A percentile compares a stretch with the other conserved stretches of the same genome.
phyloP scores from a whole-genome alignment of 2,888 invertebrate species.

The Coleophora deauratella region DNA sequence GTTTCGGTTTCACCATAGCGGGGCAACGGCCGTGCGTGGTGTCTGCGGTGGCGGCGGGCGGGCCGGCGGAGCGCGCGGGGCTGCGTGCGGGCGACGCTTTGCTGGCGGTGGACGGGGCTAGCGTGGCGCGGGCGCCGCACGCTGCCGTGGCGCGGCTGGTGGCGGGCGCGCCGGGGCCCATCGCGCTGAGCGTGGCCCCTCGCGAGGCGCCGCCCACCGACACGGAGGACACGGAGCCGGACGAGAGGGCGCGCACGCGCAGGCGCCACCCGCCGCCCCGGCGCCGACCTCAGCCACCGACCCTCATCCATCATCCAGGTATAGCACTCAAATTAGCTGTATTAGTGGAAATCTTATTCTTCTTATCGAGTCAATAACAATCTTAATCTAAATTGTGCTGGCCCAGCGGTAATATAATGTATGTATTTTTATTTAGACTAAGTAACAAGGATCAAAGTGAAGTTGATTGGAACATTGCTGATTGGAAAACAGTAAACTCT shows the following conservation, averaged over 20 bases:
- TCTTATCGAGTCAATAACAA: too few species aligned
- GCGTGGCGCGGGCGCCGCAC: conserved; percentile 93
- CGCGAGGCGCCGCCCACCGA: conserved; percentile 61
- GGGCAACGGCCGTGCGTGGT: conserved; percentile 97
- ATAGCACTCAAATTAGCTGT: background rate
- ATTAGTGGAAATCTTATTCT: too few species aligned
- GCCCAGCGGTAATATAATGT: too few species aligned
- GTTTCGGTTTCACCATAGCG: conserved; percentile 98
- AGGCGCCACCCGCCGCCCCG: conserved; percentile 57
- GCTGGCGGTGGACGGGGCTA: conserved; percentile 92
- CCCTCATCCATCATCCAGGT: conserved; percentile 56
- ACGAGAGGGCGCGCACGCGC: conserved; percentile 54
- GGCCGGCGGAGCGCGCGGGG: conserved; percentile 92
- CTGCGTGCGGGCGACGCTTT: conserved; percentile 94
- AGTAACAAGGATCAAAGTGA: too few species aligned
- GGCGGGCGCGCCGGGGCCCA: conserved; percentile 87
- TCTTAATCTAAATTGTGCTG: too few species aligned
- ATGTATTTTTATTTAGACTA: too few species aligned
- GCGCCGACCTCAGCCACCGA: conserved; percentile 44
- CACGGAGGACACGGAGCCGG: conserved; percentile 64
- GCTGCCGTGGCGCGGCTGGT: conserved; percentile 95
- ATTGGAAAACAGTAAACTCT: too few species aligned
- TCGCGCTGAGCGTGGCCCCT: conserved; percentile 87
- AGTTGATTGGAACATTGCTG: too few species aligned
- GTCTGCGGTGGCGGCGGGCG: conserved; percentile 90